Evolutionary conservation across 2,888 invertebrate genomes (phyloP), one percentile per base, ranked within the genome.

Genomic region (Cremastinae sp.): DNA sequence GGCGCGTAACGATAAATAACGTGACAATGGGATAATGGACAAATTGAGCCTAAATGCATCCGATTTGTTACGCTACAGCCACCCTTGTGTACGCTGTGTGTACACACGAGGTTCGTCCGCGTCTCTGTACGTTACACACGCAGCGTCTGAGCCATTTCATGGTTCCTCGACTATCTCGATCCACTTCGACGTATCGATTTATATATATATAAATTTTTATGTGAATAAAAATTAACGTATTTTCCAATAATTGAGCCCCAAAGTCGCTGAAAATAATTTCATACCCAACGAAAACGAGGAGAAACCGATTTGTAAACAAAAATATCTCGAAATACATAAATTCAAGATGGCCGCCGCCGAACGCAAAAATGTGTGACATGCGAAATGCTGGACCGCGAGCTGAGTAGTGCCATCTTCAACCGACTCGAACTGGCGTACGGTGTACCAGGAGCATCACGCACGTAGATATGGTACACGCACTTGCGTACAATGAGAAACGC

Each of bases 31-130:
- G 85, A 86, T 88, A 87, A 88, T 88, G 83, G 86, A 85, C 83
- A 86, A 86, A 88, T 88, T 88, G 87, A 83, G 83, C 82, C 83
- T 86, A 86, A 86, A 84, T 82, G 81, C 86, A 86, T 87, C 86
- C 85, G 84, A 87, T 84, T 83, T 83, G 83, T 86, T 84, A 81
- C 81, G 70, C 79, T 82, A 79, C 83, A 81, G 84, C 84, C 83
- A 83, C 72, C 58, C 22, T 56, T 51, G 47, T 35, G 18, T 16
- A 45, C 5, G 56, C 18, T 16, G 37, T 35, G n/a, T 18, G 37
- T 35, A 12, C 12, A 59, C 43, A 49, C 10, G 8, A 37, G 8
- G 35, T 28, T 14, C 2, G 12, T 45, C 1, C n/a, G 9, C 14
- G 28, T 12, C 10, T 59, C 12, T 58, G 22, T n/a, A 75, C 65